Conservation (phyloP, 2,113 vertebrate species). For the Columba janthina region DNA sequence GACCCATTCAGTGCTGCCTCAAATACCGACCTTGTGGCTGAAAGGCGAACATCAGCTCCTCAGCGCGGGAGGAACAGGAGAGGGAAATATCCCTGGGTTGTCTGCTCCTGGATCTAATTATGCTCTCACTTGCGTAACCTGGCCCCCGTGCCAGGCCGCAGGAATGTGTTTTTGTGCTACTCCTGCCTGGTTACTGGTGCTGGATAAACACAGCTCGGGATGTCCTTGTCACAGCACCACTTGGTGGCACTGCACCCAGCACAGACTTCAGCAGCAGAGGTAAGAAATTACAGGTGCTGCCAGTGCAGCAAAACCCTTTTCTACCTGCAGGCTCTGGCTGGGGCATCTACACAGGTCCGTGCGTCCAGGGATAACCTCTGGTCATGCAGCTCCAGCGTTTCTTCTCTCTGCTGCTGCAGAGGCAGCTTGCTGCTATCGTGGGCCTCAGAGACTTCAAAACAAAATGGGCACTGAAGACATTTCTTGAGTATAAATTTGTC, state of each 20-base stretch:
- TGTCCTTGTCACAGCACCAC: neutral
- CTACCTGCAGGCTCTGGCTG: rapidly evolving
- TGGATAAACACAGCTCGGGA: rapidly evolving
- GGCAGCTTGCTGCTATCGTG: neutral
- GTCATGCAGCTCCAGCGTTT: neutral
- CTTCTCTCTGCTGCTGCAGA: neutral
- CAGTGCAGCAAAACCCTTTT: neutral
- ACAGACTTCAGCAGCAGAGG: rapidly evolving
- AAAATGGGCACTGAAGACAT: neutral
- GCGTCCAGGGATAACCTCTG: neutral
- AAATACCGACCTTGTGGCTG: rapidly evolving
- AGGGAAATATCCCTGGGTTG: neutral
- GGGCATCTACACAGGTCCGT: neutral
- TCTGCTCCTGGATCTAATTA: neutral
- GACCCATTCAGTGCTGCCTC: neutral
- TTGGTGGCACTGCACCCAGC: neutral
- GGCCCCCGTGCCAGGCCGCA: neutral
- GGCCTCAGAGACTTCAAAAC: neutral
- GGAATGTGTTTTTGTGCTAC: neutral
- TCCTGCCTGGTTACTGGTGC: neutral
- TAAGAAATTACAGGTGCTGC: neutral
- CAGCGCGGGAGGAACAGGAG: neutral
- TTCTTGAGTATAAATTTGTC: neutral
- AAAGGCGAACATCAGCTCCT: neutral
- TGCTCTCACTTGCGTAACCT: neutral